Percentiles rank a stretch among this genome's conserved stretches.
These are phyloP conservation scores for Xestia ashworthii DNA, from an alignment of 2,888 invertebrate species.

Conservation along the genomic window DNA sequence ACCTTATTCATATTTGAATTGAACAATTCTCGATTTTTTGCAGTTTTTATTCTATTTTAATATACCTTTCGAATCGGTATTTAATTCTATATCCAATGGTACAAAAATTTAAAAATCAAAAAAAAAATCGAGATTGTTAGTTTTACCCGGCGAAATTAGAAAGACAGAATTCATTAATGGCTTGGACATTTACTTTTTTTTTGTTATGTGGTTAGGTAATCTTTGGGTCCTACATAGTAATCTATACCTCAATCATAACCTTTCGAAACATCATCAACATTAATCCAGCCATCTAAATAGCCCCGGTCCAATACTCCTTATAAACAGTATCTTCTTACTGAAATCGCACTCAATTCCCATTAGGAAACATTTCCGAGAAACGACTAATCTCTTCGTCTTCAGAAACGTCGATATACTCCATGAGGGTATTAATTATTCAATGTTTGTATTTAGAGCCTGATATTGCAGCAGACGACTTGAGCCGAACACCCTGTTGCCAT, in stretches of 20 bases:
- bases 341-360: slow-evolving; percentile 20
- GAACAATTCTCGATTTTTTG: background rate
- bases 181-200: too few relatives aligned
- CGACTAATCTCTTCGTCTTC: slow-evolving; percentile 39
- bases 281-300: background rate
- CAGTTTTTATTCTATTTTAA: too few relatives aligned
- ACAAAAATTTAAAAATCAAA: too few relatives aligned
- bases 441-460: slow-evolving; percentile 35
- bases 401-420: slow-evolving; percentile 14
- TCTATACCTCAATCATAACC: background rate
- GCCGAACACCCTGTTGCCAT: slow-evolving; percentile 34
- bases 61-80: too few relatives aligned
- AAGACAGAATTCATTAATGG: too few relatives aligned
- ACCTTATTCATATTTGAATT: background rate
- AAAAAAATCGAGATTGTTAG: too few relatives aligned
- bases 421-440: slow-evolving; percentile 47
- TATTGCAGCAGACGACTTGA: slow-evolving; percentile 13
- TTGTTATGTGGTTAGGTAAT: too few relatives aligned
- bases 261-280: background rate
- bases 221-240: background rate
- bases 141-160: too few relatives aligned
- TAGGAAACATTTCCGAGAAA: slow-evolving; percentile 22
- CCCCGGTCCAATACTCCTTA: background rate
- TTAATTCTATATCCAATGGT: too few relatives aligned
- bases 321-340: background rate